phyloP scores from a whole-genome alignment of 2,113 vertebrate genomes.

The Gila orcuttii region DNA sequence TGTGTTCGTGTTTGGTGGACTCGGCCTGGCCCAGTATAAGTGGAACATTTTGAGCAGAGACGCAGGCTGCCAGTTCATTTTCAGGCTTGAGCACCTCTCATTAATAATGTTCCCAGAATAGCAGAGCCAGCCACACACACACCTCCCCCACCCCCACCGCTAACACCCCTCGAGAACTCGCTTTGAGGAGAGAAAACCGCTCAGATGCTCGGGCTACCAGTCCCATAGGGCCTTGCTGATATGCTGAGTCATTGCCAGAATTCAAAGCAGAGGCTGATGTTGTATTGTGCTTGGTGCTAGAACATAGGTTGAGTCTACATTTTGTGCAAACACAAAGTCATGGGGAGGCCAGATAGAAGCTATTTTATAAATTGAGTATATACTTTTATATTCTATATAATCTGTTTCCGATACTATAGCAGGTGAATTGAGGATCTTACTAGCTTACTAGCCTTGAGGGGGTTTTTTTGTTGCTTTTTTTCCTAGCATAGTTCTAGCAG shows the following conservation, averaged over 20 bases:
- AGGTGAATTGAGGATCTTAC: neutral
- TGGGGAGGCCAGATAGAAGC: neutral
- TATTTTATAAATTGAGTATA: neutral
- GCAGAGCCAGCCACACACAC: constrained; percentile 42
- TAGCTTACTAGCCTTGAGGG: too few species aligned
- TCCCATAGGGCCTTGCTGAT: constrained; percentile 53
- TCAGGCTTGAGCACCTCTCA: constrained; percentile 60
- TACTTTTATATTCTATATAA: neutral
- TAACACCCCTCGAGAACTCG: constrained; percentile 47
- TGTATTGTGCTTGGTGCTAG: neutral
- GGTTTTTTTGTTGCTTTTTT: neutral
- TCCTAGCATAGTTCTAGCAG: neutral
- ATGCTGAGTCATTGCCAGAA: constrained; percentile 55
- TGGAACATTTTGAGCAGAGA: constrained; percentile 54
- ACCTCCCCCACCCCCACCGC: constrained; percentile 6
- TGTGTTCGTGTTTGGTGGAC: constrained; percentile 56
- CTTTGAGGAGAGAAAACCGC: constrained; percentile 44
- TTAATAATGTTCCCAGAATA: constrained; percentile 62
- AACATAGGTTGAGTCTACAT: neutral
- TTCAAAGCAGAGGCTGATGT: neutral
- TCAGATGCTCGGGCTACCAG: constrained; percentile 50
- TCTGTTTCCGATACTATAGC: neutral
- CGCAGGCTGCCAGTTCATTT: constrained; percentile 57
- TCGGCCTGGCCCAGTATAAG: constrained; percentile 36
- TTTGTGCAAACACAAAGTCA: neutral